These are phyloP conservation scores for Cyprinella venusta DNA, from an alignment of 2,797 vertebrate genomes.

Conservation along the genomic window DNA sequence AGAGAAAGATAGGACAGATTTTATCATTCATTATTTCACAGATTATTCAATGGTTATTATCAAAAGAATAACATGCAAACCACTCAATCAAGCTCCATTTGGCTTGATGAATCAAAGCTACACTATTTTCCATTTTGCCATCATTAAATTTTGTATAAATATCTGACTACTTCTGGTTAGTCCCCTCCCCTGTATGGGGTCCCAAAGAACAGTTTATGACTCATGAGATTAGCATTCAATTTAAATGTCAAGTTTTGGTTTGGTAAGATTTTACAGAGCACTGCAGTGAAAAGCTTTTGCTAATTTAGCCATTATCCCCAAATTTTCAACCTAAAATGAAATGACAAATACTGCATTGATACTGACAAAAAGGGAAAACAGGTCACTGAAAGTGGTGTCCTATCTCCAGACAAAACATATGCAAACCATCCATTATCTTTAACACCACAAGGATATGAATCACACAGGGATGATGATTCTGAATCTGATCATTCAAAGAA, in stretches of 20 bases:
- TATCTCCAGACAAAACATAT: constrained; percentile 1
- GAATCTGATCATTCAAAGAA: neutral
- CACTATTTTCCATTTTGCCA: neutral
- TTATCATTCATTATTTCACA: neutral
- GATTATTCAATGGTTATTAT: neutral
- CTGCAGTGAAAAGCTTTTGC: neutral
- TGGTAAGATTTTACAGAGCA: neutral
- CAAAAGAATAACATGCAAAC: neutral
- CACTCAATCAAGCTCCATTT: neutral
- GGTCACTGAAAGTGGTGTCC: neutral
- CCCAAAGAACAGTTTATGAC: neutral
- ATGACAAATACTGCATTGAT: neutral
- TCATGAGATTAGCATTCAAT: neutral
- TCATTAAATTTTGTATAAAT: neutral
- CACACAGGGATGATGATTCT: neutral
- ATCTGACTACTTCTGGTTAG: neutral
- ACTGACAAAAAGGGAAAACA: neutral
- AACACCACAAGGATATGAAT: neutral
- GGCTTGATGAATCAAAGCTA: neutral
- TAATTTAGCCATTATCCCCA: neutral
- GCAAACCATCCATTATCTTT: neutral
- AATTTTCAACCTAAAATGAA: neutral
- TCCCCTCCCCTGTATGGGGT: neutral
- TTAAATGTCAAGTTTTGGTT: neutral
- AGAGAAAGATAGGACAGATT: neutral